Evolutionary conservation across 2,113 vertebrate species (phyloP), one percentile per base, ranked within the genome.

Genomic region (Illadopsis cleaveri): DNA sequence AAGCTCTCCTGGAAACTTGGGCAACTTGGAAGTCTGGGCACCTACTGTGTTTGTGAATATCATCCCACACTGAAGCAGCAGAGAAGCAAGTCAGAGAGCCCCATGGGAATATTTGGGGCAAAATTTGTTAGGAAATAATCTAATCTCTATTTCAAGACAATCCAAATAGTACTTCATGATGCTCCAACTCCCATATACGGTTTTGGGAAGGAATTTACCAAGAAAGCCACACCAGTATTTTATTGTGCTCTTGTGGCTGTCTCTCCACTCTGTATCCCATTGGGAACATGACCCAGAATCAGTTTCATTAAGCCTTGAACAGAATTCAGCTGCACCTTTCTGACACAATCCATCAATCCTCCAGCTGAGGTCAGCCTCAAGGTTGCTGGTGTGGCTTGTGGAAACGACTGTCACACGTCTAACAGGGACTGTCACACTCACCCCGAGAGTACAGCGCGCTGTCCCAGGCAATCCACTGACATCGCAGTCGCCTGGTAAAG

Each of bases 381-480:
- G 77, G 77, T 1, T 71, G 89, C 89, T 33, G 81, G 35, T 25
- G 6, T 45, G 83, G 38, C 47, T 48, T 14, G 33, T 54, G 54
- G 42, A 73, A 91, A 28, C 24, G 51, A 62, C 56, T 37, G 86
- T 28, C 77, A 40, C 3, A 11, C 21, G 21, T 61, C 51, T 71
- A 25, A 37, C 2, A 0, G 53, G 47, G 57, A 58, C 44, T 68
- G 71, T 57, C 53, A 96, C 86, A 98, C 99, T 98, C 96, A 99
- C 99, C 99, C 99, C 0, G 99, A 99, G 62, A 99, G 98, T 2
- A 99, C 99, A 1, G 99, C 99, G 4, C 98, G 98, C 84, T 98
- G 99, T 50, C 99, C 99, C 66, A 99, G 98, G 93, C 99, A 99
- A 97, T 99, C 99, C 98, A 99, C 99, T 0, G 99, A 99, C 99